Evolutionary conservation across 2,888 invertebrate species (phyloP), one percentile per base, ranked within the genome.

Genomic region (Drosophila antonietae): DNA sequence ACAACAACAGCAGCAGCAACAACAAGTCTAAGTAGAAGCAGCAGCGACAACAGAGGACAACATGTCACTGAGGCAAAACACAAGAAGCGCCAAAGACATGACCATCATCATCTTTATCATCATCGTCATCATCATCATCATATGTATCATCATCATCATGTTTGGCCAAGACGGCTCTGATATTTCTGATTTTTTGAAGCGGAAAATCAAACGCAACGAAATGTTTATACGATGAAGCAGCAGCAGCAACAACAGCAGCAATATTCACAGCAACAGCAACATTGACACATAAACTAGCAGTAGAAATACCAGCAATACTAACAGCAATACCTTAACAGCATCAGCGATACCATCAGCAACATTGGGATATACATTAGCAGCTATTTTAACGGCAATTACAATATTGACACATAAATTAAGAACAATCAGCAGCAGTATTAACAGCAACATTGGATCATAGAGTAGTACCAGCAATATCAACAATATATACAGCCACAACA

Each of bases 161-260:
- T 46, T 46, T 55, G 69, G 55, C 77, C 74, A 70, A 70, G 73
- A 68, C 64, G 64, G 63, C 63, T 78, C 74, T 58, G 73, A 71
- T 85, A 88, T 85, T 89, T 83, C 79, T 81, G 89, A 88, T 88
- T 89, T 85, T 80, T 67, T 78, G 85, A 90, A 89, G 88, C 89
- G 90, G 81, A 90, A 88, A 88, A 88, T 88, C 90, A 89, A 77
- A 89, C 81, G 80, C 70, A 81, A 64, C 68, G 58, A 47, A 52
- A 60, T 55, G 84, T 86, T 87, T 72, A 81, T 74, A 86, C 78
- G 58, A 53, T 63, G 58, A 66, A 60, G 63, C 62, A 60, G 37
- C 76, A 66, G n/a, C 51, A 28, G 1, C 23, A 15, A 5, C 53
- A 46, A 15, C 28, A 47, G n/a, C 49, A 49, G 10, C 15, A 49